These are phyloP conservation scores for Andricus curvator DNA, from an alignment of 2,888 invertebrate species.

Conservation along the genomic window DNA sequence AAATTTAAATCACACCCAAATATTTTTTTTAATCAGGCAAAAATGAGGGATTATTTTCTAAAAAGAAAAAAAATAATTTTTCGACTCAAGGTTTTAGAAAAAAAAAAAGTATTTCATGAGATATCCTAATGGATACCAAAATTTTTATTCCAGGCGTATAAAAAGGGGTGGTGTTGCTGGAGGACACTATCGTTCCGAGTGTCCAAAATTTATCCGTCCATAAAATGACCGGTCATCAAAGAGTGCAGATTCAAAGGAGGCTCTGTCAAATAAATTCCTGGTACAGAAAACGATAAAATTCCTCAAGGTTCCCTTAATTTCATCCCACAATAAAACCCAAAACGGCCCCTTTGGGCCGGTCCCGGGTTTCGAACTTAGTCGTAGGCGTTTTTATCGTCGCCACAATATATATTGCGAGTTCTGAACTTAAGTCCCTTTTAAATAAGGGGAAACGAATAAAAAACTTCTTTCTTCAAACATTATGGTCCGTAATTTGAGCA, in stretches of 20 bases:
- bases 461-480: neutral
- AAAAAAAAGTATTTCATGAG: too few species aligned
- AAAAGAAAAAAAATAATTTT: too few species aligned
- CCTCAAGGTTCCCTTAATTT: constrained; percentile 47
- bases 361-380: constrained; percentile 30
- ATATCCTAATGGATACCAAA: neutral
- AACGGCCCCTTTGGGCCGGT: constrained; percentile 40
- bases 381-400: constrained; percentile 56
- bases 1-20: too few species aligned
- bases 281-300: constrained; percentile 54
- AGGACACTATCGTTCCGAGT: neutral
- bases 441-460: constrained; percentile 6
- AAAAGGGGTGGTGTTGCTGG: constrained; percentile 13
- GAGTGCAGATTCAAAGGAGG: constrained; percentile 41
- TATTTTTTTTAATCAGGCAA: too few species aligned
- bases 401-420: constrained; percentile 44
- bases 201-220: constrained; percentile 51
- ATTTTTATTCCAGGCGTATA: constrained; percentile 1
- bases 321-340: constrained; percentile 52
- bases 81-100: too few species aligned
- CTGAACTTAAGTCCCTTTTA: neutral
- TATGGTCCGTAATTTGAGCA: neutral
- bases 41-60: too few species aligned
- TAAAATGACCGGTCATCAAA: constrained; percentile 55
- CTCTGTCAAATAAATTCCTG: constrained; percentile 52